Evolutionary conservation across 2,888 invertebrate genomes (phyloP).

Genomic region (Cheilosia scutellata): DNA sequence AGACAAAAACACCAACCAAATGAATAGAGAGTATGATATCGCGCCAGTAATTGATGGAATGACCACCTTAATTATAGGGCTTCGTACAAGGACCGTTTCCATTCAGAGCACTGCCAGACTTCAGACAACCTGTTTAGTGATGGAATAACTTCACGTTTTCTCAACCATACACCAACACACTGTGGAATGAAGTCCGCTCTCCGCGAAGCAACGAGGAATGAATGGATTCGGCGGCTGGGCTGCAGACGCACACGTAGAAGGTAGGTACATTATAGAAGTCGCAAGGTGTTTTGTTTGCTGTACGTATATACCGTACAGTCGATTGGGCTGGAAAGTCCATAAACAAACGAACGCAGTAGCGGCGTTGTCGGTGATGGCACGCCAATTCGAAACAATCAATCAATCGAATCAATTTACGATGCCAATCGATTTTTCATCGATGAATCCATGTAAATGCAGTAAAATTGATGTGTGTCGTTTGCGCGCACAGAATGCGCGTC

Average conservation of each 20-base stretch:
- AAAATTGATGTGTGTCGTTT: slow-evolving; percentile 68
- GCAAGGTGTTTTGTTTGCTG: slow-evolving; percentile 67
- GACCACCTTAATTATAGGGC: slow-evolving; percentile 72
- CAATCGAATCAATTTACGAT: slow-evolving; percentile 75
- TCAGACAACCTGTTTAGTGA: slow-evolving; percentile 63
- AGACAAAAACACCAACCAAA: slow-evolving; percentile 15
- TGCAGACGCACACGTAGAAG: slow-evolving; percentile 43
- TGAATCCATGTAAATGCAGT: slow-evolving; percentile 72
- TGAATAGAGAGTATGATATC: slow-evolving; percentile 58
- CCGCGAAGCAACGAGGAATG: slow-evolving; percentile 14
- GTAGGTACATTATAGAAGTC: slow-evolving; percentile 15
- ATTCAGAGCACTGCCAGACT: slow-evolving; percentile 25
- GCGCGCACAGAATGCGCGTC: slow-evolving; percentile 25
- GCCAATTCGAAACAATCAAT: slow-evolving; percentile 75
- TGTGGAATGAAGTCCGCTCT: slow-evolving; percentile 23
- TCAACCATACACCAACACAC: neutral
- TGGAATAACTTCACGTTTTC: slow-evolving; percentile 56
- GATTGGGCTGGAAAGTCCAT: slow-evolving; percentile 56
- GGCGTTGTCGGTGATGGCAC: slow-evolving; percentile 70
- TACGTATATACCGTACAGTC: neutral
- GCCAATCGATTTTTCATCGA: slow-evolving; percentile 76
- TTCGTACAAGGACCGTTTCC: slow-evolving; percentile 52
- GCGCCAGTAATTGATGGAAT: slow-evolving; percentile 71
- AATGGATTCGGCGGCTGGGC: slow-evolving; percentile 36
- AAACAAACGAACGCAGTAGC: slow-evolving; percentile 61